Conservation (phyloP, 2,113 vertebrate species). For the Oryctolagus cuniculus region mOryCun1.1 NC_091442.1:14645501-14646000, state of each 20-base stretch:
- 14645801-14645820: background rate
- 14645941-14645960: too few relatives aligned
- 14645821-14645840: background rate
- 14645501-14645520: too few relatives aligned
- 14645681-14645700: background rate
- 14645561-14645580: too few relatives aligned
- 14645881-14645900: background rate
- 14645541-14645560: too few relatives aligned
- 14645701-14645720: background rate
- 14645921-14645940: too few relatives aligned
- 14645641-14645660: background rate
- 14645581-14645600: too few relatives aligned
- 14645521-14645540: too few relatives aligned
- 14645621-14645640: too few relatives aligned
- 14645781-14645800: background rate
- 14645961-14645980: too few relatives aligned
- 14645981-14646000: too few relatives aligned
- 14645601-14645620: too few relatives aligned
- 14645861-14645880: background rate
- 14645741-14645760: background rate
- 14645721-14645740: rapidly evolving
- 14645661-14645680: background rate
- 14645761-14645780: constrained; percentile 3
- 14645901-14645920: too few relatives aligned
- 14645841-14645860: background rate